Evolutionary conservation across 2,797 vertebrate genomes (phyloP).

Genomic region (Malacoraja senta): DNA sequence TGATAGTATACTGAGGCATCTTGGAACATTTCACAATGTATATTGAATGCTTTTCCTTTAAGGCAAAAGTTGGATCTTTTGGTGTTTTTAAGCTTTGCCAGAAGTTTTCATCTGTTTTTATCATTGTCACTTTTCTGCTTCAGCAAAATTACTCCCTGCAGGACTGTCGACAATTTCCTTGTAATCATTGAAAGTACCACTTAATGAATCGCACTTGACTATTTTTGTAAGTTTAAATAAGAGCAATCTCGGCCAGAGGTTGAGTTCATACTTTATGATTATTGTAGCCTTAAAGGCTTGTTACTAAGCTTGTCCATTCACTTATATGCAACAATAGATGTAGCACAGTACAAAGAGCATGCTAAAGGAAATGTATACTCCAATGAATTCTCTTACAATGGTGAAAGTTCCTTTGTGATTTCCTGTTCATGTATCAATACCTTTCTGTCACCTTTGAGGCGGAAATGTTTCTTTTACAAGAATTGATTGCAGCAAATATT

Average conservation of each 20-base stretch:
- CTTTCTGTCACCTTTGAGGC: not conserved
- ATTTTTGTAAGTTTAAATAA: not conserved
- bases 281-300: not conserved
- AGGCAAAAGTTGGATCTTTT: not conserved
- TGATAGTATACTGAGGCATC: not conserved
- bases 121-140: not conserved
- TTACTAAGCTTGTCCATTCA: not conserved
- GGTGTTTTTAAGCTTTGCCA: conserved; percentile 13
- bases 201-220: not conserved
- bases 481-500: not conserved
- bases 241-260: conserved; percentile 9
- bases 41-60: not conserved
- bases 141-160: not conserved
- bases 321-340: conserved; percentile 8
- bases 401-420: conserved; percentile 10
- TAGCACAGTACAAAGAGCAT: conserved; percentile 1
- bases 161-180: conserved; percentile 14
- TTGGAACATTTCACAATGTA: not conserved
- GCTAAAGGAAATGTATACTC: not conserved
- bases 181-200: not conserved
- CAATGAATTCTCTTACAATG: not conserved
- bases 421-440: conserved; percentile 2
- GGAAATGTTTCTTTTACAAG: not conserved
- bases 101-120: conserved; percentile 18
- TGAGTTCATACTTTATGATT: conserved; percentile 19